Percentiles rank a stretch among this genome's conserved stretches.
Conservation (phyloP, 2,888 invertebrate species). For the Hartigia nigra region DNA sequence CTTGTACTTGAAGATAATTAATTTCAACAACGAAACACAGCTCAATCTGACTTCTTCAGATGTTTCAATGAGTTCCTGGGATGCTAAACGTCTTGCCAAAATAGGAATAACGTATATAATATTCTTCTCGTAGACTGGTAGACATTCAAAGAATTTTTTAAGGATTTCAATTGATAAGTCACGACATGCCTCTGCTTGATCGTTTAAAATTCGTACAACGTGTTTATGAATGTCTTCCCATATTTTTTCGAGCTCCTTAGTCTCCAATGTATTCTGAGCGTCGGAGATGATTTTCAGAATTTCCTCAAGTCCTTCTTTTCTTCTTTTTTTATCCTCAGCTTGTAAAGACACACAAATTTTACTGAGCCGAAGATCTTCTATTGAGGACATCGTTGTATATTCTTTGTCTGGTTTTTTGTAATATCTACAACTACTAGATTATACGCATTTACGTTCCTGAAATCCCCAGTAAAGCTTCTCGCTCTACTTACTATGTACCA, state of each 20-base stretch:
- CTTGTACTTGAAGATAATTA: conserved; percentile 74
- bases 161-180: conserved; percentile 71
- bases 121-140: conserved; percentile 78
- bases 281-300: conserved; percentile 66
- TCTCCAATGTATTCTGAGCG: conserved; percentile 66
- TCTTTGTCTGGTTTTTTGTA: not conserved
- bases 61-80: conserved; percentile 76
- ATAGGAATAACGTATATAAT: conserved; percentile 81
- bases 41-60: conserved; percentile 86
- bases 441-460: not conserved
- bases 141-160: conserved; percentile 68
- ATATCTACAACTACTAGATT: not conserved
- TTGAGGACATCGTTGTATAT: not conserved
- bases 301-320: conserved; percentile 71
- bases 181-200: conserved; percentile 74
- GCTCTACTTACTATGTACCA: not conserved
- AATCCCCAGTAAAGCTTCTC: not conserved
- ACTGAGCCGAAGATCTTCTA: conserved; percentile 1
- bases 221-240: conserved; percentile 67
- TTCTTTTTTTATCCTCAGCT: conserved; percentile 71
- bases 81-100: conserved; percentile 81
- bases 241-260: conserved; percentile 52
- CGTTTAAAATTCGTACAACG: conserved; percentile 67
- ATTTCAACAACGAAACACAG: conserved; percentile 74
- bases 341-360: conserved; percentile 63